These are phyloP conservation scores for Actias luna DNA, from an alignment of 2,888 invertebrate species.

Conservation along the genomic window DNA sequence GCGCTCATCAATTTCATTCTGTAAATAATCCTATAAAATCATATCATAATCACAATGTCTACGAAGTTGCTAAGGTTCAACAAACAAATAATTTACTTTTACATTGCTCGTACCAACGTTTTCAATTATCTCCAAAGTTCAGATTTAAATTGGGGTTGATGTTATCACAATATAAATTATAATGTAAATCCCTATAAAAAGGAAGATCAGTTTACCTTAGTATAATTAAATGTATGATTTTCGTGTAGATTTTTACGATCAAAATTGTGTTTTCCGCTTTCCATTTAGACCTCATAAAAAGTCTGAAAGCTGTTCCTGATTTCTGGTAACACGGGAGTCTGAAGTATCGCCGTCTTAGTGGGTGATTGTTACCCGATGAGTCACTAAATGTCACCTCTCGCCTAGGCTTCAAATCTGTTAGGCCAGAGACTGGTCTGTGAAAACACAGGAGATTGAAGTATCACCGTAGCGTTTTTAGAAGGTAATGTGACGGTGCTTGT, in stretches of 20 bases:
- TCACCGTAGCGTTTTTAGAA: too few species aligned
- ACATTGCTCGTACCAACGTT: background rate
- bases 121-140: background rate
- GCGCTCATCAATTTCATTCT: conserved; percentile 3
- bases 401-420: too few species aligned
- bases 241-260: background rate
- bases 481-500: too few species aligned
- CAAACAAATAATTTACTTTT: conserved; percentile 5
- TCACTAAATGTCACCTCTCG: too few species aligned
- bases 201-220: background rate
- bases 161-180: background rate
- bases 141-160: background rate
- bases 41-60: background rate
- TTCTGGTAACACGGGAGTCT: too few species aligned
- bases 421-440: too few species aligned
- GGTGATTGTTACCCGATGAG: too few species aligned
- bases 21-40: conserved; percentile 9
- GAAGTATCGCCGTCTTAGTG: too few species aligned
- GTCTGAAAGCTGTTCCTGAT: too few species aligned
- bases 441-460: too few species aligned
- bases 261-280: background rate
- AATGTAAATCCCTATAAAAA: background rate
- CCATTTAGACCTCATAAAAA: too few species aligned
- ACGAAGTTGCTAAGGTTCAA: background rate
- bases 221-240: background rate